Base-by-base conservation (phyloP, 2,113 vertebrate genomes). In the Syngnathus typhle region DNA sequence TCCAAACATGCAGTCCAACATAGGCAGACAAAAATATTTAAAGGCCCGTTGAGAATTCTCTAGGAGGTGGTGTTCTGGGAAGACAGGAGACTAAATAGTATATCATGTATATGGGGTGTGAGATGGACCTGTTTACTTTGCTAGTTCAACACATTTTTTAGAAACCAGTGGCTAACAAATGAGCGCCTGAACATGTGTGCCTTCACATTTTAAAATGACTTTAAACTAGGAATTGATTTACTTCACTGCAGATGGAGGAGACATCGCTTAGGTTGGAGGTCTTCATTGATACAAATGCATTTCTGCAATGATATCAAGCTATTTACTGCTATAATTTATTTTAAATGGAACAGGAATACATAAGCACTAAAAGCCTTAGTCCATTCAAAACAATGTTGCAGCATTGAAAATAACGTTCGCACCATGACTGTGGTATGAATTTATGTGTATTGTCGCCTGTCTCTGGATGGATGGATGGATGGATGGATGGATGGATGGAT, bases 21-120 rank as follows among this genome's bases (percentile, higher is more conserved):
- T 77, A 88, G 88, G 65, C 82, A 84, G 73, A 78, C 69, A 87
- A 77, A 88, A 88, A 88, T 81, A 74, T 87, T 87, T 84, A 88
- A 68, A 74, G 76, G 67, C 23, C 89, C 82, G 69, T 43, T 58
- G 89, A 88, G 89, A 85, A 73, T 84, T 70, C 61, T 63, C 76
- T 68, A 62, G 65, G 65, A 74, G 78, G 79, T 74, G 67, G 60
- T 71, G 71, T 73, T 84, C 81, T 83, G 68, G 82, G 80, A 82
- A 85, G 11, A 60, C 16, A 61, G 43, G 69, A 51, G 52, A 60
- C 75, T 61, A 66, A 39, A 39, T 65, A 69, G 65, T 77, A 69
- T 73, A 61, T 82, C 69, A 80, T 74, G 46, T 71, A 55, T 60
- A 60, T 60, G 59, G 59, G 10, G 59, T 60, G 37, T 60, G 37